These are phyloP conservation scores for Eurosta solidaginis DNA, from an alignment of 1,140 invertebrate species.

Conservation along the genomic window DNA sequence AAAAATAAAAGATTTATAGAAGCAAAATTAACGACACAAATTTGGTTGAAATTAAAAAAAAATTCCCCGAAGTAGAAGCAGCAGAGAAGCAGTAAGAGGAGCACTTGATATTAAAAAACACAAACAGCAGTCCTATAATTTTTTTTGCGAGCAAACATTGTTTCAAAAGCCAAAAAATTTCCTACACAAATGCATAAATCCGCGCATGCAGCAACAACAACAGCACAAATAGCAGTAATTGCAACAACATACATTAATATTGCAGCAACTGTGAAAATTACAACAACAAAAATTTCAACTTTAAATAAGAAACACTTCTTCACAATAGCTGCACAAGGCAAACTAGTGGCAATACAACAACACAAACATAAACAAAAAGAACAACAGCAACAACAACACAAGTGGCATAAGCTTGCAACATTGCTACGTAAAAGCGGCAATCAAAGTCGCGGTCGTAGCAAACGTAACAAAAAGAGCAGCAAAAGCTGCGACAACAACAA, in stretches of 20 bases:
- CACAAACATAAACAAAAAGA: too few relatives aligned
- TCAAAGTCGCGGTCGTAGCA: neutral
- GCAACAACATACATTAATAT: neutral
- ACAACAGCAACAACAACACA: neutral
- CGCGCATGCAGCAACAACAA: slow-evolving; percentile 11
- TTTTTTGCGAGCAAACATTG: neutral
- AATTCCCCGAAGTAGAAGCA: too few relatives aligned
- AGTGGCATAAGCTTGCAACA: neutral
- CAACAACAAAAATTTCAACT: too few relatives aligned
- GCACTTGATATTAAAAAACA: too few relatives aligned
- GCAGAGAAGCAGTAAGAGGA: too few relatives aligned
- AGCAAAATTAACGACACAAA: too few relatives aligned
- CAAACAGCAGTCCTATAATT: too few relatives aligned
- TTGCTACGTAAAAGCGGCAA: neutral
- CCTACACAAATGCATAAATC: slow-evolving; percentile 33
- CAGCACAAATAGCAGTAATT: neutral
- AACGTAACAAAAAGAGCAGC: neutral
- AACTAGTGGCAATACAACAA: too few relatives aligned
- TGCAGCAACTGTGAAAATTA: neutral
- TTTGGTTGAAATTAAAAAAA: too few relatives aligned
- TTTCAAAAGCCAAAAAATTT: neutral
- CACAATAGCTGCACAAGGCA: too few relatives aligned
- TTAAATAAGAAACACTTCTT: too few relatives aligned
- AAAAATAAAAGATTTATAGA: too few relatives aligned
- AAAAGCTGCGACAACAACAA: slow-evolving; percentile 3